Evolutionary conservation across 2,888 invertebrate genomes (phyloP).

Genomic region (Vannuccia rotundouncinata): DNA sequence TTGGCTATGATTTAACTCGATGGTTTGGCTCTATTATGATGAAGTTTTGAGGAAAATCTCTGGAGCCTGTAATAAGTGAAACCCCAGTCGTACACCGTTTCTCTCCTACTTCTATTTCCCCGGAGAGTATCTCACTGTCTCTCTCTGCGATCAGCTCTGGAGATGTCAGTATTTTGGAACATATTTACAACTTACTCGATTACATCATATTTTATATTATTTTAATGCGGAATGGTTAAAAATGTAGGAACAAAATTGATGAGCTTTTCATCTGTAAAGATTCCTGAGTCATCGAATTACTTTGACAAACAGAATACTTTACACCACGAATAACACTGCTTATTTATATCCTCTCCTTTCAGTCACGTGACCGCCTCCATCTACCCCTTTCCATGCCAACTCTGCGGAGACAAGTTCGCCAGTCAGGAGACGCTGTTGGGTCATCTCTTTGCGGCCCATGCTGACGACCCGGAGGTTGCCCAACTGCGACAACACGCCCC

Average conservation of each 20-base stretch:
- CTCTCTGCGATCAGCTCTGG: background rate
- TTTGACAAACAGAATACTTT: background rate
- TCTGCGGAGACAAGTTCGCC: background rate
- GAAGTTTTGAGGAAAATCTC: background rate
- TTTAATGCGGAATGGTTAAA: background rate
- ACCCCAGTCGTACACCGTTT: background rate
- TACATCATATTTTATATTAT: background rate
- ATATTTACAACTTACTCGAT: background rate
- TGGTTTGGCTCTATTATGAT: background rate
- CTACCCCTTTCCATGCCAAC: background rate
- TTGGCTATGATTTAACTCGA: background rate
- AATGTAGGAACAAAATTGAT: background rate
- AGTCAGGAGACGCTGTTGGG: background rate
- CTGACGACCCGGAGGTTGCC: background rate
- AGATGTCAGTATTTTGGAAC: background rate
- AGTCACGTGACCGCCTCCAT: background rate
- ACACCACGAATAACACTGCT: background rate
- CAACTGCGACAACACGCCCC: background rate
- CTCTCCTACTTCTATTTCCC: background rate
- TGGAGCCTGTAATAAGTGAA: background rate
- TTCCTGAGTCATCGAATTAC: background rate
- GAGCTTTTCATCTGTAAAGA: background rate
- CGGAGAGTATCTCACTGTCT: background rate
- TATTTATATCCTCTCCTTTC: background rate
- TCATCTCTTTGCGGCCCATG: background rate